A percentile compares a stretch with the other conserved stretches of the same genome.
These are phyloP conservation scores for Scalopus aquaticus DNA, from an alignment of 2,113 vertebrate genomes.

Conservation along the genomic window DNA sequence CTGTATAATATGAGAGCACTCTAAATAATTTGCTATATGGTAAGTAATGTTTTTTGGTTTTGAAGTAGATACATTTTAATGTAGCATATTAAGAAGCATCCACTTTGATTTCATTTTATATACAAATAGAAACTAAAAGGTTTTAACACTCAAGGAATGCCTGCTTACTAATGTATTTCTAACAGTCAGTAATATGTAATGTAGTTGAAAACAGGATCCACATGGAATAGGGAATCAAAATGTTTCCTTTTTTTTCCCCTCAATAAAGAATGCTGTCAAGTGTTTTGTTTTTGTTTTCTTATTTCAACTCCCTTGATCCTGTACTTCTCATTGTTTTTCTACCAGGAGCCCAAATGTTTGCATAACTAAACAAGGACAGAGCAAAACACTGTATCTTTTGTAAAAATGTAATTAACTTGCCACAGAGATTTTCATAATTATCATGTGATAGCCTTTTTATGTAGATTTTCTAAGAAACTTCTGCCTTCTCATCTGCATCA, in stretches of 20 bases:
- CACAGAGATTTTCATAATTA: conserved; percentile 12
- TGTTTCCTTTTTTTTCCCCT: not conserved
- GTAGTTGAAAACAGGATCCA: not conserved
- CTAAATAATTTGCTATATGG: too few species aligned
- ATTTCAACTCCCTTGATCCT: not conserved
- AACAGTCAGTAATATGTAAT: not conserved
- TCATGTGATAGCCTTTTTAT: not conserved
- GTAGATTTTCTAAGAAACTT: not conserved
- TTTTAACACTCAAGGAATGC: not conserved
- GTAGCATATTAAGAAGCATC: not conserved
- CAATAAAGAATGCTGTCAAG: not conserved
- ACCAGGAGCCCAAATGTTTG: not conserved
- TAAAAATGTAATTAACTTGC: not conserved
- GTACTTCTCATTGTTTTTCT: not conserved
- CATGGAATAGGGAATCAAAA: not conserved
- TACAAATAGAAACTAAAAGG: not conserved
- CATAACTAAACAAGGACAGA: not conserved
- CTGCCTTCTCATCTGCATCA: not conserved
- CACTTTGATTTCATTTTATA: not conserved
- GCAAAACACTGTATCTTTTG: not conserved
- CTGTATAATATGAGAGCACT: not conserved
- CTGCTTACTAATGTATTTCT: not conserved
- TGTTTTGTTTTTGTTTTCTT: not conserved
- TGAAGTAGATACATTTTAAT: not conserved
- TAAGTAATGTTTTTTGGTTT: not conserved